These are phyloP conservation scores for Onychomys arenicola DNA, from an alignment of 2,797 vertebrate species.

Conservation along the genomic window DNA sequence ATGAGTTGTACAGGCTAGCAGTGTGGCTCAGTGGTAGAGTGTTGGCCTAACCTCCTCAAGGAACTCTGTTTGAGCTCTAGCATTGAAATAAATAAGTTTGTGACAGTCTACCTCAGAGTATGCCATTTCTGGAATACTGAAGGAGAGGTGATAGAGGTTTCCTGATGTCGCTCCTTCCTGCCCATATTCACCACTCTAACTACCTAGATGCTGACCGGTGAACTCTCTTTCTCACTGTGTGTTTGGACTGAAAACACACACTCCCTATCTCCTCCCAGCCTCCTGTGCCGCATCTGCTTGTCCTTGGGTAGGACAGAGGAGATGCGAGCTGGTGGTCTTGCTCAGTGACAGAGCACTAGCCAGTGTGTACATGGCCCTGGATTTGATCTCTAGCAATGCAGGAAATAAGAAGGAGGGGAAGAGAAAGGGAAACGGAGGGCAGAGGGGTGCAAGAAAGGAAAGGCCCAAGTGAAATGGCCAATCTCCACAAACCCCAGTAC, in stretches of 20 bases:
- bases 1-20: background rate
- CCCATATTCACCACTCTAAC: background rate
- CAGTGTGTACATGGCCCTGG: background rate
- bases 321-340: background rate
- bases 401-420: background rate
- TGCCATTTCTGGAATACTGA: background rate
- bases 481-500: background rate
- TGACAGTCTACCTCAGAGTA: background rate
- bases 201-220: background rate
- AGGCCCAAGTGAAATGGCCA: background rate
- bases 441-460: background rate
- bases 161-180: no score
- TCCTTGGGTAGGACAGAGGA: background rate
- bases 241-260: background rate
- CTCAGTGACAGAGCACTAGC: background rate
- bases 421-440: fast-evolving
- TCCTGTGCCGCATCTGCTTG: background rate
- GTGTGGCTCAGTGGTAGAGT: background rate
- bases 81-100: background rate
- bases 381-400: background rate
- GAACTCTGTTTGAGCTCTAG: background rate
- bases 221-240: background rate
- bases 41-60: background rate
- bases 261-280: background rate
- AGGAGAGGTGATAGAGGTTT: background rate